Evolutionary conservation across 2,113 vertebrate genomes (phyloP), one percentile per base, ranked within the genome.

Genomic region (Theropithecus gelada): DNA sequence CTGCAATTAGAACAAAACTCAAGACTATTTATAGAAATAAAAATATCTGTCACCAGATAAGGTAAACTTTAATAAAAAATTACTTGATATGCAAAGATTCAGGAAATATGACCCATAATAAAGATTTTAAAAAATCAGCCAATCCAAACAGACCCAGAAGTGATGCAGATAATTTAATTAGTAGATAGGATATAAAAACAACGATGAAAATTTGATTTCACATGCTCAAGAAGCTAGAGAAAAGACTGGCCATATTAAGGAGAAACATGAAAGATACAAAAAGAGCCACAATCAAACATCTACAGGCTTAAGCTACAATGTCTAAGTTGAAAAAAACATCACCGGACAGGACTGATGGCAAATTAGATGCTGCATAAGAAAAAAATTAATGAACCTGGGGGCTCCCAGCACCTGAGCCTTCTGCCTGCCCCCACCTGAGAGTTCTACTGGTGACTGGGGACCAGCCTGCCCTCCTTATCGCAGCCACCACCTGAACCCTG

Each of bases 1-100:
- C 59, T 92, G 55, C 43, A 92, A 85, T 18, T 20, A 85, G 50
- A 95, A 91, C 13, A 92, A 95, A 94, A 45, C 20, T 92, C 23
- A 79, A 96, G 38, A 84, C 75, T 73, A 76, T 48, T 81, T 86
- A 94, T 23, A 82, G 48, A 38, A 82, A 89, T 81, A 50, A 86
- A 95, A 96, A 48, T 55, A 85, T 27, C 5, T 81, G 38, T 32
- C 35, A 90, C 59, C 14, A 66, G 70, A 52, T 81, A 76, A 55
- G 22, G 38, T 90, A 83, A 95, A 88, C 79, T 88, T 73, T 27
- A 76, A 50, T 85, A 92, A 94, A 89, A 94, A 91, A 72, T 75
- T 73, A 82, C 3, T 45, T 52, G 57, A 35, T 66, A 72, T 80
- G 40, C 45, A 94, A 92, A 93, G 23, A 84, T 75, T 40, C 20